Base-by-base conservation (phyloP, 2,888 invertebrate species). In the Euzophera pinguis region DNA sequence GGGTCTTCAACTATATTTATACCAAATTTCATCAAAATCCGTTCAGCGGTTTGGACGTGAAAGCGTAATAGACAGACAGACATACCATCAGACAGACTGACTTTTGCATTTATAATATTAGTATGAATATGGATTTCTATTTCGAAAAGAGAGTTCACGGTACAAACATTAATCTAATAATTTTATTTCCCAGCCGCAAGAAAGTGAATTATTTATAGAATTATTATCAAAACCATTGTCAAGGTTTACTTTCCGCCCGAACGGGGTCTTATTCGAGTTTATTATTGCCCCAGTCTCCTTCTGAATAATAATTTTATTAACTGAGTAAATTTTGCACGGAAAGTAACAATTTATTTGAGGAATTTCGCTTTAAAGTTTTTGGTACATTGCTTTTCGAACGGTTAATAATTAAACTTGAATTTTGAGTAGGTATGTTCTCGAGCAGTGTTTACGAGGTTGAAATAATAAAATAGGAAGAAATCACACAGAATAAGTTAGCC, bases 241-340 rank as follows among this genome's bases (percentile, higher is more conserved):
- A 22, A 43, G 43, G 27, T 43, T 43, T 29, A 43, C 43, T 29
- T 43, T 27, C 27, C 43, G 7, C 22, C 3, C n/a, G 27, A 29
- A 43, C 13, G 13, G 27, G 27, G 27, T 12, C 27, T 43, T 29
- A 29, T 17, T 47, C 16, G 17, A 47, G 37, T 47, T 35, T 35
- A 37, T 47, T 7, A 47, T 47, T 47, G 17, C 35, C 17, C 22
- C 47, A 47, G 17, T 47, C 47, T 37, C 47, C 34, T 10, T 12
- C 37, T n/a, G 34, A 47, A 47, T 47, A 37, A 47, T 47, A 47
- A 47, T 47, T 47, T 47, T 17, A 47, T 47, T 47, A 37, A 22
- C n/a, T 7, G 37, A 47, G 37, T 47, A 47, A 35, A 35, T 47
- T 47, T 9, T 22, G 12, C 12, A 22, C 43, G 43, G 13, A 27